Percentiles rank a stretch among this genome's conserved stretches.
Conservation (phyloP, 2,113 vertebrate species). For the Mastomys coucha region DNA sequence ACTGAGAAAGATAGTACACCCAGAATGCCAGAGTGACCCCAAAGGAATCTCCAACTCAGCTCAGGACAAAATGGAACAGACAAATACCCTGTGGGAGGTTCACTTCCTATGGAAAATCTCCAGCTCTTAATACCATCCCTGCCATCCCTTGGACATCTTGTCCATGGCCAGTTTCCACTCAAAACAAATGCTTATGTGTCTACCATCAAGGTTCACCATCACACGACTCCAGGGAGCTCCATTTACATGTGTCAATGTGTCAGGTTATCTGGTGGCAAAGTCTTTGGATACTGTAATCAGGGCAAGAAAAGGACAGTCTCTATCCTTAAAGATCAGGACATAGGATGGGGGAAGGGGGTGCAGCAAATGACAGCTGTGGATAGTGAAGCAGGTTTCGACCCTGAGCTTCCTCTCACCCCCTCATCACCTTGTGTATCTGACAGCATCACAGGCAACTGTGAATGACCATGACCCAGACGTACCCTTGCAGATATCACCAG, state of each 20-base stretch:
- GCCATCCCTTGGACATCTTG: neutral
- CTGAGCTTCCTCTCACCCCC: too few species aligned
- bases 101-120: neutral
- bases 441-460: neutral
- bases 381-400: too few species aligned
- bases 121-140: neutral
- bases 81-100: rapidly evolving
- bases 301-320: neutral
- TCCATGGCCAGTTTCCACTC: neutral
- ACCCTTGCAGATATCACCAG: neutral
- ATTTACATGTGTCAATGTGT: neutral
- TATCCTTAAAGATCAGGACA: neutral
- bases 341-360: too few species aligned
- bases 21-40: neutral
- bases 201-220: neutral
- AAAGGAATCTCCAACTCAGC: neutral
- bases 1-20: neutral
- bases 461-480: neutral
- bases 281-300: neutral
- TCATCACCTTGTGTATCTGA: rapidly evolving
- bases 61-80: rapidly evolving
- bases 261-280: too few species aligned
- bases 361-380: neutral
- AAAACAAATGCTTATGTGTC: neutral
- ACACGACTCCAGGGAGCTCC: neutral